Conservation (phyloP, 2,888 invertebrate genomes). For the Ametastegia equiseti region DNA sequence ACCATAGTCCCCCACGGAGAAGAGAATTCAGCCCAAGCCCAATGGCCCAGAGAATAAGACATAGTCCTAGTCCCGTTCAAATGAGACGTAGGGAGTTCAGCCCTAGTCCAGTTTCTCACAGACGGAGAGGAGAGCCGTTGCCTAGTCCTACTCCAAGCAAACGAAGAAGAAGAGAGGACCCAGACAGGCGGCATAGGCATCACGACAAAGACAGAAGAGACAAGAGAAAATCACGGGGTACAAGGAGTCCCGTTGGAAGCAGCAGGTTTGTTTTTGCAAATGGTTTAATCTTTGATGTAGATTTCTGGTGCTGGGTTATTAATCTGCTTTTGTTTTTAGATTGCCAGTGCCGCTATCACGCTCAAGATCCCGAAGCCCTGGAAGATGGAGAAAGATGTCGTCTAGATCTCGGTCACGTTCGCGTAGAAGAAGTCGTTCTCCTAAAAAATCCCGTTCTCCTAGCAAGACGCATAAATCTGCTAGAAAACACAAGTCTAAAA, state of each 20-base stretch:
- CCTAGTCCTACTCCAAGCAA: slow-evolving; percentile 71
- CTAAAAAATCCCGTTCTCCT: slow-evolving; percentile 76
- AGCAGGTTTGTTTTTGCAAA: slow-evolving; percentile 63
- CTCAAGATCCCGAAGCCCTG: slow-evolving; percentile 81
- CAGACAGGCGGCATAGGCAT: slow-evolving; percentile 76
- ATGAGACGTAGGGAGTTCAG: slow-evolving; percentile 68
- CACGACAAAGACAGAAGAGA: slow-evolving; percentile 76
- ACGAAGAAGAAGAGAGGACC: slow-evolving; percentile 74
- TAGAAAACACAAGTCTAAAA: slow-evolving; percentile 78
- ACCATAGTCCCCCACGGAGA: slow-evolving; percentile 64
- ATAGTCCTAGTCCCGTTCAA: slow-evolving; percentile 67
- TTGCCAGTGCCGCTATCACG: slow-evolving; percentile 69
- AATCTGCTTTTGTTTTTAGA: slow-evolving; percentile 53
- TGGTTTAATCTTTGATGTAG: not conserved
- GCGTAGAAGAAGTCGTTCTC: slow-evolving; percentile 73
- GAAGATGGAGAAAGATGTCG: slow-evolving; percentile 76
- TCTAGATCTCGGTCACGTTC: slow-evolving; percentile 79
- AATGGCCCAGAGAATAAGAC: slow-evolving; percentile 64
- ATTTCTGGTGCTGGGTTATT: not conserved
- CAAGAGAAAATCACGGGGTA: slow-evolving; percentile 74
- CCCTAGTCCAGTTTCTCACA: slow-evolving; percentile 66
- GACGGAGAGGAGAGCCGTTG: slow-evolving; percentile 64
- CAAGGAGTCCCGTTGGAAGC: slow-evolving; percentile 67
- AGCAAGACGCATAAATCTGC: slow-evolving; percentile 70
- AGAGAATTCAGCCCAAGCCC: slow-evolving; percentile 68